Percentiles rank a stretch among this genome's conserved stretches.
Evolutionary conservation across 1,140 invertebrate species (phyloP).

Genomic region (Acromyrmex echinatior): DNA sequence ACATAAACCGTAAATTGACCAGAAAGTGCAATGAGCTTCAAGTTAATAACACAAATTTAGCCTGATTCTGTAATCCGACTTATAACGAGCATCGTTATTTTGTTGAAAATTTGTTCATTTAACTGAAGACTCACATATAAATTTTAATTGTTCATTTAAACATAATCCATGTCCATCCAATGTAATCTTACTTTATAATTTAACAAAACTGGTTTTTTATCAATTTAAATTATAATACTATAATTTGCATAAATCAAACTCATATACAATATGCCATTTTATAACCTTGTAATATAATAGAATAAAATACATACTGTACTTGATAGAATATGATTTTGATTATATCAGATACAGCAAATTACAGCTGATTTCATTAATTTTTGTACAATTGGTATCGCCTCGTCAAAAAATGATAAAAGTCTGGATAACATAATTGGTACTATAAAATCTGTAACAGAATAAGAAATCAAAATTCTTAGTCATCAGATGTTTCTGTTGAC

Average conservation of each 20-base stretch:
- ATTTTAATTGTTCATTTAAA: background rate
- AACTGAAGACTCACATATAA: background rate
- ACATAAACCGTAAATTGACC: constrained; percentile 19
- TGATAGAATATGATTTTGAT: background rate
- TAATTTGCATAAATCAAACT: background rate
- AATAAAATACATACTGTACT: background rate
- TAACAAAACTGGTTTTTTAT: background rate
- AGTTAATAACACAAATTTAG: background rate
- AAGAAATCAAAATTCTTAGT: background rate
- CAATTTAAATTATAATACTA: background rate
- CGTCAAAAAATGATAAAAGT: background rate
- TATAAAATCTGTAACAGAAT: constrained; percentile 13
- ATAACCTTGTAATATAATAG: background rate
- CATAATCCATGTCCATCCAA: background rate
- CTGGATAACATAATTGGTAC: background rate
- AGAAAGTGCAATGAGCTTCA: background rate
- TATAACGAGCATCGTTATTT: background rate
- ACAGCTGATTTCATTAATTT: background rate
- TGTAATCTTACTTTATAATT: background rate
- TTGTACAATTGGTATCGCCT: background rate
- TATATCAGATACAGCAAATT: no score
- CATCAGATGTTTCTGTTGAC: constrained; percentile 19
- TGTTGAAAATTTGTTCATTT: background rate
- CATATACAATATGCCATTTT: background rate
- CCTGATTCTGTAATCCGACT: constrained; percentile 25